Evolutionary conservation across 1,140 invertebrate genomes (phyloP), one percentile per base, ranked within the genome.

Genomic region (Drosophila nebulosa): DNA sequence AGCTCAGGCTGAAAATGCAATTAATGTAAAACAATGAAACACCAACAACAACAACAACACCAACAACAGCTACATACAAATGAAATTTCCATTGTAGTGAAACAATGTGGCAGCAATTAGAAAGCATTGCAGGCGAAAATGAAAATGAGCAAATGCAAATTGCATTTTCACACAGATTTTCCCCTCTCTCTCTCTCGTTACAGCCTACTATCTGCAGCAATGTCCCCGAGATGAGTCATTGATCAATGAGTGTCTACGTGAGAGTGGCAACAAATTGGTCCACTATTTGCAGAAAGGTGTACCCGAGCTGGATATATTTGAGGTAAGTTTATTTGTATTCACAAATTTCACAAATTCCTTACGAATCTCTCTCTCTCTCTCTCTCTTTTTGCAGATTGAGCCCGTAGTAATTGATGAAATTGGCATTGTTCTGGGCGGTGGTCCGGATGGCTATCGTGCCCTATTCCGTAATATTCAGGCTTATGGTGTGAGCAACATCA

Each of bases 391-490:
- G 10, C 92, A 95, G 92, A 93, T 95, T 0, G 96, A 96, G 72
- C 95, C 95, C 0, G 95, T 96, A 51, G 89, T 95, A 3, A 94
- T 97, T 9, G 96, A 97, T 89, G 95, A 96, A 90, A 93, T 96
- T 36, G 94, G 95, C n/a, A 95, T 97, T 50, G 93, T 95, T 0
- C 90, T 97, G 42, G 96, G 96, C 46, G 94, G 92, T 4, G 96
- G 95, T 0, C 95, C 96, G 0, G 94, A 96, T 88, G 95, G 95
- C 0, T 97, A 97, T 91, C 93, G 94, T 36, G 96, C 95, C 0
- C 94, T 94, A 39, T 97, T 97, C 92, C 94, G 93, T 63, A 94
- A 96, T 79, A 95, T 97, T 42, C 93, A 95, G 58, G 96, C 96
- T 0, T 95, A 93, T 78, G 96, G 96, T 12, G 95, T 96, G 4